Conservation (phyloP, 30 jellyfish, hydroid and myxozoan genomes). For the Euphysa ruthae region DNA sequence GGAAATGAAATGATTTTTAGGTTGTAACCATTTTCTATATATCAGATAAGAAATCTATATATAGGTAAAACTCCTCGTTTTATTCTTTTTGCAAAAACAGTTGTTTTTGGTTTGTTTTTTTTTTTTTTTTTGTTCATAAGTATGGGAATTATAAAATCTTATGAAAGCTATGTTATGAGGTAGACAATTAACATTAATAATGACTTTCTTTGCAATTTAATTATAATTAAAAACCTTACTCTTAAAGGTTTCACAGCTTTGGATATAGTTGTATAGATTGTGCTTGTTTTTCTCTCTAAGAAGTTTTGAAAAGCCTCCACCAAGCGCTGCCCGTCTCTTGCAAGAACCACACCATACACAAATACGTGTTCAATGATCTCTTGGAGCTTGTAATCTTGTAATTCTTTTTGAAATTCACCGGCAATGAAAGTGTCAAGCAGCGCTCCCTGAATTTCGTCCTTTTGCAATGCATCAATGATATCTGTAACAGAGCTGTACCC, state of each 20-base stretch:
- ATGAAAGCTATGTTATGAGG: no score
- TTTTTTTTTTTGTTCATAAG: no score
- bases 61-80: no score
- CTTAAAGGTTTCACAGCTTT: constrained; percentile 77
- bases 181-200: no score
- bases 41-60: no score
- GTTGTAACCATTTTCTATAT: no score
- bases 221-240: constrained; percentile 36
- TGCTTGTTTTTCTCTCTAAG: constrained; percentile 69
- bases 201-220: no score
- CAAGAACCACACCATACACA: constrained; percentile 83
- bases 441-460: constrained; percentile 71
- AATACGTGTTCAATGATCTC: constrained; percentile 83
- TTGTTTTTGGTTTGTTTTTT: no score
- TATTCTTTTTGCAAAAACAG: no score
- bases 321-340: constrained; percentile 81
- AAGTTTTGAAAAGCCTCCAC: constrained; percentile 43
- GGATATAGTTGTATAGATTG: constrained; percentile 63
- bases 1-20: no score
- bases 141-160: no score
- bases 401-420: constrained; percentile 82
- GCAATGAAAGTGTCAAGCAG: constrained; percentile 94
- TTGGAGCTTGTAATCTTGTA: constrained; percentile 57
- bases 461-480: constrained; percentile 45
- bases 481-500: constrained; percentile 72